phyloP scores from a whole-genome alignment of 1,140 invertebrate species.

The Trissolcus basalis region DNA sequence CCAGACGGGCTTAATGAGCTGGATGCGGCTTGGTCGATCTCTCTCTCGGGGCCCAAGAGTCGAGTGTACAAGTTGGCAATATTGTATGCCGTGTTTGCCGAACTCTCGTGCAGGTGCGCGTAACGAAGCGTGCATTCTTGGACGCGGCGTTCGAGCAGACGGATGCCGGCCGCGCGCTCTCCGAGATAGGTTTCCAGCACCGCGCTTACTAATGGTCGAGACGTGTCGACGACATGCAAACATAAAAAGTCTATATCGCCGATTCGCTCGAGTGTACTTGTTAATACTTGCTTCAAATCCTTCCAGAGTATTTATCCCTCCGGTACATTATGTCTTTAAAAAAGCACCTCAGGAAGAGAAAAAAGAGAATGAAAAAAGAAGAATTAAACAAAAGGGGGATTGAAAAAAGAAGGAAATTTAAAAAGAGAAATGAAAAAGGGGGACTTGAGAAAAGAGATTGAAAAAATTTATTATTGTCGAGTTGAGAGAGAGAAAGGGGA shows the following conservation, averaged over 20 bases:
- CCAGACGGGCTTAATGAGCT: conserved; percentile 54
- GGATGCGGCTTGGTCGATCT: conserved; percentile 18
- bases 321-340: conserved; percentile 7
- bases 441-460: no score
- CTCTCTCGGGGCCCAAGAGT: conserved; percentile 19
- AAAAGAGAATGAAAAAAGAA: no score
- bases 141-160: conserved; percentile 29
- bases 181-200: conserved; percentile 25
- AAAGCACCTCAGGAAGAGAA: no score
- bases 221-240: conserved; percentile 52
- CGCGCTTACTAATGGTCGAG: conserved; percentile 51
- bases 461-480: no score
- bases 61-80: conserved; percentile 53
- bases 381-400: no score
- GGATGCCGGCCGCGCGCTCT: conserved; percentile 29
- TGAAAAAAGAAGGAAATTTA: no score
- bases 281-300: conserved; percentile 31
- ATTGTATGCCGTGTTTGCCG: conserved; percentile 61
- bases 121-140: conserved; percentile 53
- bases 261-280: conserved; percentile 28
- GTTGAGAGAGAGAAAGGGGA: no score
- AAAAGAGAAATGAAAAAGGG: no score
- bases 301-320: conserved; percentile 16
- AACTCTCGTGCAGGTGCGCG: conserved; percentile 59
- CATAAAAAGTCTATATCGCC: conserved; percentile 37